These are phyloP conservation scores for Urocynchramus pylzowi DNA, from an alignment of 2,113 vertebrate genomes.

Conservation along the genomic window DNA sequence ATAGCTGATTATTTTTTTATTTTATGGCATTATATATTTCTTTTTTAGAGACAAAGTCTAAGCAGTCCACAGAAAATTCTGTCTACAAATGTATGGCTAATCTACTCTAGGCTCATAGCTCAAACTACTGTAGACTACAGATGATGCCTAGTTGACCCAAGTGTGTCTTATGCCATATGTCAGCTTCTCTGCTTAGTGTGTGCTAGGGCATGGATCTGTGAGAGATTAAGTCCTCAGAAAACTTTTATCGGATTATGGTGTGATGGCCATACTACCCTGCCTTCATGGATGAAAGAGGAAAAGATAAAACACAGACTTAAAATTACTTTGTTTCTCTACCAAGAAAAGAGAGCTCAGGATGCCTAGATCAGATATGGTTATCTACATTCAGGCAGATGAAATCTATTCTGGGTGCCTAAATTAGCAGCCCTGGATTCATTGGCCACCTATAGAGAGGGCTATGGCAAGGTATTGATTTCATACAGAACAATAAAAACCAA, in stretches of 20 bases:
- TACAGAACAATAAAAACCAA: not conserved
- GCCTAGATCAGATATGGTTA: not conserved
- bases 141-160: not conserved
- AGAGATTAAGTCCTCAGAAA: conserved; percentile 2
- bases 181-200: not conserved
- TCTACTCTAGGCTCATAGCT: not conserved
- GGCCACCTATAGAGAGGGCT: not conserved
- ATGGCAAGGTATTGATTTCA: not conserved
- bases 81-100: not conserved
- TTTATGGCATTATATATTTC: not conserved
- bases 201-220: not conserved
- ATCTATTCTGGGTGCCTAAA: not conserved
- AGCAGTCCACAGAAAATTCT: not conserved
- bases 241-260: not conserved
- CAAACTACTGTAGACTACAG: not conserved
- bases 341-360: not conserved
- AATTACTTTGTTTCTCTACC: not conserved
- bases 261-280: not conserved
- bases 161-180: not conserved
- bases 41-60: not conserved
- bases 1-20: not conserved
- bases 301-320: not conserved
- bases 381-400: not conserved
- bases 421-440: not conserved
- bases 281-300: not conserved